A percentile compares a stretch with the other conserved stretches of the same genome.
Evolutionary conservation across 2,888 invertebrate species (phyloP).

Genomic region (Sisyra nigra): DNA sequence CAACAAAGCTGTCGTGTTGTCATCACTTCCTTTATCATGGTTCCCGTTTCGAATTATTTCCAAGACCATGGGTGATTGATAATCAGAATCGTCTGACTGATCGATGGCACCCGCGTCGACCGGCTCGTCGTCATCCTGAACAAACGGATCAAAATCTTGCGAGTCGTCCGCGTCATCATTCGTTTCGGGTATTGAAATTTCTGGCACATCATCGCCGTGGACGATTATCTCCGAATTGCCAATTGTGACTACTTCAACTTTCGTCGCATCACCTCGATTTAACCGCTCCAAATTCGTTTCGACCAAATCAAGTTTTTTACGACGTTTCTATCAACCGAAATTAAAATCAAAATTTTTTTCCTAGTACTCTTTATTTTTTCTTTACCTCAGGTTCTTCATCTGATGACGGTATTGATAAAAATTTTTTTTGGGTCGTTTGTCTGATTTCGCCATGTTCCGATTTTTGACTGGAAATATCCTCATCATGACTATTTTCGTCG

Average conservation of each 20-base stretch:
- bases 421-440: constrained; percentile 19
- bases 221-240: constrained; percentile 14
- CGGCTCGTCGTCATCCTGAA: constrained; percentile 15
- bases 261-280: constrained; percentile 17
- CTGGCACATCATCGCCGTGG: constrained; percentile 10
- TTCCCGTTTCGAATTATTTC: constrained; percentile 9
- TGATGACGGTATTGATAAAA: constrained; percentile 25
- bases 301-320: constrained; percentile 21
- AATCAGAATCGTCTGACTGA: constrained; percentile 23
- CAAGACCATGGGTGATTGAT: constrained; percentile 16
- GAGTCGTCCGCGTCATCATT: constrained; percentile 12
- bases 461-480: constrained; percentile 10
- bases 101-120: constrained; percentile 22
- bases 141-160: constrained; percentile 14
- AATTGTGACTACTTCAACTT: constrained; percentile 10
- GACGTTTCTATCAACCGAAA: constrained; percentile 4
- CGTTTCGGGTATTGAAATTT: constrained; percentile 11
- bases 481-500: constrained; percentile 10
- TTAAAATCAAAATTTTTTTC: neutral
- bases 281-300: constrained; percentile 25
- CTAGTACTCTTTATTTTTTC: neutral
- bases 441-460: constrained; percentile 8
- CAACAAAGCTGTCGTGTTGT: constrained; percentile 15
- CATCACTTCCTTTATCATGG: constrained; percentile 8
- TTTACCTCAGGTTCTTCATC: constrained; percentile 20